phyloP scores from a whole-genome alignment of 2,797 vertebrate genomes.

The Chaetophractus vellerosus region DNA sequence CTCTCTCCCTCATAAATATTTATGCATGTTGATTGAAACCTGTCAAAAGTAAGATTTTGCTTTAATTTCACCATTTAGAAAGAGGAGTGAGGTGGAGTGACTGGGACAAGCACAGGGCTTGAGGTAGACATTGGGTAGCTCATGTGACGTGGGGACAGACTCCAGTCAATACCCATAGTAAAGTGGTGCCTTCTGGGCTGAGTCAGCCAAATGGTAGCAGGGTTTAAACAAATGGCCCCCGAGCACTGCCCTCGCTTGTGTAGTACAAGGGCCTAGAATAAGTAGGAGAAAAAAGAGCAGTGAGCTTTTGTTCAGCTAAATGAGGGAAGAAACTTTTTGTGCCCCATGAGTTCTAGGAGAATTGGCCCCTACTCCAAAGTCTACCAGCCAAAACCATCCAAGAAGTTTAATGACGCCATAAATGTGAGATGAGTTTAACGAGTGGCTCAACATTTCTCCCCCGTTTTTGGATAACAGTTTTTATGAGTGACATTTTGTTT shows the following conservation, averaged over 20 bases:
- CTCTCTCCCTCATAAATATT: neutral
- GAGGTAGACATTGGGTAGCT: neutral
- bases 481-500: slow-evolving; percentile 75
- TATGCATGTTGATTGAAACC: neutral
- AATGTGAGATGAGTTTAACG: neutral
- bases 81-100: neutral
- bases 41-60: neutral
- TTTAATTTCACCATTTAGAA: neutral
- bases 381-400: neutral
- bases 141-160: neutral
- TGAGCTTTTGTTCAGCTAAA: neutral
- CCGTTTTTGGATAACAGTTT: neutral
- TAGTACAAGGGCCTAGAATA: neutral
- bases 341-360: neutral
- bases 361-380: neutral
- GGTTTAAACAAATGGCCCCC: neutral
- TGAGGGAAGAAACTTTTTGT: neutral
- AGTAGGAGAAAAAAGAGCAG: neutral
- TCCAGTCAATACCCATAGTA: rapidly evolving
- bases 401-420: rapidly evolving
- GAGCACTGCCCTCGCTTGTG: neutral
- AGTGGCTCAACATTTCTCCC: neutral
- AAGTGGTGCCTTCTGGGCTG: neutral
- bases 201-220: neutral
- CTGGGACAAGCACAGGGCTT: neutral